Evolutionary conservation across 2,888 invertebrate genomes (phyloP).

Genomic region (Serrognathus titanus): DNA sequence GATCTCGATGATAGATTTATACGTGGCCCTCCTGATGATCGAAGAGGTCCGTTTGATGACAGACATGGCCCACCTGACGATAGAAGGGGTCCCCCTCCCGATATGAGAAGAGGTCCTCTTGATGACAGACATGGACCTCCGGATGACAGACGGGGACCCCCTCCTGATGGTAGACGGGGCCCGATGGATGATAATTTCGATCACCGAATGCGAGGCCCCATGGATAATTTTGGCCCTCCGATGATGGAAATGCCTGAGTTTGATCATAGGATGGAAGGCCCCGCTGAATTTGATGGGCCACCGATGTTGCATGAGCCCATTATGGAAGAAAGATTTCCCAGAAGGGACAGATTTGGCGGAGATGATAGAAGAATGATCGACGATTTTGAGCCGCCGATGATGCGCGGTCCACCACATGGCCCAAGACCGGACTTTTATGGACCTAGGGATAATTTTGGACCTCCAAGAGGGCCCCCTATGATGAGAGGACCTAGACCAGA

Average conservation of each 20-base stretch:
- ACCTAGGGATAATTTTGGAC: constrained; percentile 28
- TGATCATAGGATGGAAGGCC: constrained; percentile 8
- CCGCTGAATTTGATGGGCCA: constrained; percentile 5
- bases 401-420: constrained; percentile 25
- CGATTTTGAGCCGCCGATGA: constrained; percentile 24
- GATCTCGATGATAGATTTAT: neutral
- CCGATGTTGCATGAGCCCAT: constrained; percentile 10
- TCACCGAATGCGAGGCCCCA: constrained; percentile 39
- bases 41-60: constrained; percentile 33
- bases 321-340: constrained; percentile 32
- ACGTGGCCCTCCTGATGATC: constrained; percentile 10
- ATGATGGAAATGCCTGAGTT: constrained; percentile 18
- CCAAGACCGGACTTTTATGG: constrained; percentile 30
- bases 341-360: constrained; percentile 36
- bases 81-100: constrained; percentile 20
- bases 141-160: neutral
- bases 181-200: too few relatives aligned
- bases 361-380: constrained; percentile 26
- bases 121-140: neutral
- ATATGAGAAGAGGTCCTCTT: neutral
- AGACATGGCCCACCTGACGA: constrained; percentile 37
- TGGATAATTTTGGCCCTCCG: constrained; percentile 39
- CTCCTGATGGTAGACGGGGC: neutral
- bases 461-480: constrained; percentile 32
- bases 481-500: constrained; percentile 38